These are phyloP conservation scores for Carabus problematicus DNA, from an alignment of 2,888 invertebrate species.

Conservation along the genomic window DNA sequence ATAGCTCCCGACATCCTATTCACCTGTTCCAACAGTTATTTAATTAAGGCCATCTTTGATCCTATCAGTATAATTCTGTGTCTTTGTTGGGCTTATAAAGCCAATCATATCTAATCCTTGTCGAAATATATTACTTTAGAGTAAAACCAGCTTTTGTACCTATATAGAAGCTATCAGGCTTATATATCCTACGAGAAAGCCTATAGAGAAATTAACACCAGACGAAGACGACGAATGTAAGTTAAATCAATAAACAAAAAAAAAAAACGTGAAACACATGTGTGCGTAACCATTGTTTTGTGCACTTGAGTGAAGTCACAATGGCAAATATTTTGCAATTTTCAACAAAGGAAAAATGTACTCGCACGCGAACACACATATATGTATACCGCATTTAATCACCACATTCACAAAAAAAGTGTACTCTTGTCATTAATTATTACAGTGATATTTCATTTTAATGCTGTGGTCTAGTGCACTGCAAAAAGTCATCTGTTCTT, in stretches of 20 bases:
- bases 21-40: too few relatives aligned
- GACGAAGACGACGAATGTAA: conserved; percentile 35
- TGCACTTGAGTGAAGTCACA: conserved; percentile 29
- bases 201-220: neutral
- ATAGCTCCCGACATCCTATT: too few relatives aligned
- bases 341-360: conserved; percentile 3
- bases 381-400: too few relatives aligned
- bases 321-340: conserved; percentile 15
- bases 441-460: neutral
- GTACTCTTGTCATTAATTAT: too few relatives aligned
- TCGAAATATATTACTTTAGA: too few relatives aligned
- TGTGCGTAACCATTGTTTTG: neutral
- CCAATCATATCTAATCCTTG: too few relatives aligned
- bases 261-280: neutral
- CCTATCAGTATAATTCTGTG: too few relatives aligned
- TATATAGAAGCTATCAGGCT: conserved; percentile 1
- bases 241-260: conserved; percentile 1
- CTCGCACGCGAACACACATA: neutral
- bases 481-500: too few relatives aligned
- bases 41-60: too few relatives aligned
- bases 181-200: neutral
- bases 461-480: conserved; percentile 7
- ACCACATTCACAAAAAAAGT: too few relatives aligned
- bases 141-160: conserved; percentile 1
- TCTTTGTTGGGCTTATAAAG: too few relatives aligned